Evolutionary conservation across 2,797 vertebrate genomes (phyloP).

Genomic region (Manis pentadactyla): DNA sequence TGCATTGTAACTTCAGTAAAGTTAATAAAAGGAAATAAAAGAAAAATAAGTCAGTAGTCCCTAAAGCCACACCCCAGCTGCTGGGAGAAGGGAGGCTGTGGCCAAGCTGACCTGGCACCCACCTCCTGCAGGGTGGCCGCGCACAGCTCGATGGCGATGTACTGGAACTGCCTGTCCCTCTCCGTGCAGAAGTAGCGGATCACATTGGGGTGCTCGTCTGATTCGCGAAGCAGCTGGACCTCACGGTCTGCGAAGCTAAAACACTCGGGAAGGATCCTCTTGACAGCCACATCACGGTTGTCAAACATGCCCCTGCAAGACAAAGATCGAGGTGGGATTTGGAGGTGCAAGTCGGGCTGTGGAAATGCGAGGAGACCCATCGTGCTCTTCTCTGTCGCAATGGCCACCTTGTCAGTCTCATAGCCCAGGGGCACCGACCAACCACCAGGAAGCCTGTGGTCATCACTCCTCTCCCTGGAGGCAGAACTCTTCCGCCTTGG

Average conservation of each 20-base stretch:
- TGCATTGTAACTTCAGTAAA: not conserved
- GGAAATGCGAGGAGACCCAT: not conserved
- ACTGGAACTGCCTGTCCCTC: constrained; percentile 98
- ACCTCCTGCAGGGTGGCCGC: constrained; percentile 97
- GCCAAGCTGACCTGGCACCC: not conserved
- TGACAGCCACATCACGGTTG: constrained; percentile 95
- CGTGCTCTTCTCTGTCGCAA: not conserved
- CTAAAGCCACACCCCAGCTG: not conserved
- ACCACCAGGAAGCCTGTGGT: accelerated
- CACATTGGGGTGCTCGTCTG: constrained; percentile 97
- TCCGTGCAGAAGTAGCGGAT: constrained; percentile 99
- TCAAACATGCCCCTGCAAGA: constrained; percentile 95
- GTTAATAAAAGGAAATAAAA: not conserved
- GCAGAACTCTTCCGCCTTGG: not conserved
- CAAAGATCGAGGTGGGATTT: not conserved
- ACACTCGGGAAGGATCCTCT: constrained; percentile 98
- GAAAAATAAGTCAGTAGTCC: not conserved
- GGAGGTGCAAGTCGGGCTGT: accelerated
- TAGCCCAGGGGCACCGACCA: not conserved
- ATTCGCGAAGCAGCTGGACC: constrained; percentile 96
- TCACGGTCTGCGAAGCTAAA: constrained; percentile 98
- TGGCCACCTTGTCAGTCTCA: not conserved
- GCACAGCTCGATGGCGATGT: constrained; percentile 98
- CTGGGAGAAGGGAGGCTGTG: accelerated
- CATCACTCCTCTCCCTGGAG: not conserved